Evolutionary conservation across 2,888 invertebrate species (phyloP).

Genomic region (Zaprionus lineosus): DNA sequence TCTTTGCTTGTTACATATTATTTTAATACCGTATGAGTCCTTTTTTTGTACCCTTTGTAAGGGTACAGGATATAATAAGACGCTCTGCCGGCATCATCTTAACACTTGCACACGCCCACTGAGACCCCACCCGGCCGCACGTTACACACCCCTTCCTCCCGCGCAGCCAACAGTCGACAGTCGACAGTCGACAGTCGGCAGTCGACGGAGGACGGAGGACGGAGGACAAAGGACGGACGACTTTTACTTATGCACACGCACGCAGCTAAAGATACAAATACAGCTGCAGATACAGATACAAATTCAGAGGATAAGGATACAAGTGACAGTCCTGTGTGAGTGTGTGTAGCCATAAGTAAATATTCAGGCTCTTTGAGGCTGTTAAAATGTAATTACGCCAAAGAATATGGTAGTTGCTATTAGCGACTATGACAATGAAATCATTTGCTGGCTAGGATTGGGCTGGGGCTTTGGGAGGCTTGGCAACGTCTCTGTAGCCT

Average conservation of each 20-base stretch:
- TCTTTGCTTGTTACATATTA: too few relatives aligned
- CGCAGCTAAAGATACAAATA: conserved; percentile 22
- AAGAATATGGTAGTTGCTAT: conserved; percentile 67
- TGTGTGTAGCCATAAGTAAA: conserved; percentile 58
- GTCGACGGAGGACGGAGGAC: conserved; percentile 3
- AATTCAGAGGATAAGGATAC: conserved; percentile 14
- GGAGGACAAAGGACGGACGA: conserved; percentile 1
- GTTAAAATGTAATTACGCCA: conserved; percentile 74
- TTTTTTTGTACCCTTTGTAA: too few relatives aligned
- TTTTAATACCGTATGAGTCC: too few relatives aligned
- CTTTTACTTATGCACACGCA: conserved; percentile 52
- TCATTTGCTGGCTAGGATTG: conserved; percentile 35
- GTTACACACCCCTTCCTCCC: neutral
- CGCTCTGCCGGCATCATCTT: conserved; percentile 45
- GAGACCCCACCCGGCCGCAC: neutral
- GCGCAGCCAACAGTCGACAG: neutral
- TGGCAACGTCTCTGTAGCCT: conserved; percentile 40
- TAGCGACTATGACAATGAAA: conserved; percentile 77
- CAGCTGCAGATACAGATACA: conserved; percentile 12
- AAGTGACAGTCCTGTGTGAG: conserved; percentile 29
- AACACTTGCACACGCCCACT: conserved; percentile 63
- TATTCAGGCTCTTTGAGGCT: conserved; percentile 66
- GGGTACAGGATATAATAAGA: conserved; percentile 7
- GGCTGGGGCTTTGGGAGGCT: neutral
- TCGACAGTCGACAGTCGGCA: conserved; percentile 3